Conservation (phyloP, 2,113 vertebrate species). For the Cygnus buccinator region DNA sequence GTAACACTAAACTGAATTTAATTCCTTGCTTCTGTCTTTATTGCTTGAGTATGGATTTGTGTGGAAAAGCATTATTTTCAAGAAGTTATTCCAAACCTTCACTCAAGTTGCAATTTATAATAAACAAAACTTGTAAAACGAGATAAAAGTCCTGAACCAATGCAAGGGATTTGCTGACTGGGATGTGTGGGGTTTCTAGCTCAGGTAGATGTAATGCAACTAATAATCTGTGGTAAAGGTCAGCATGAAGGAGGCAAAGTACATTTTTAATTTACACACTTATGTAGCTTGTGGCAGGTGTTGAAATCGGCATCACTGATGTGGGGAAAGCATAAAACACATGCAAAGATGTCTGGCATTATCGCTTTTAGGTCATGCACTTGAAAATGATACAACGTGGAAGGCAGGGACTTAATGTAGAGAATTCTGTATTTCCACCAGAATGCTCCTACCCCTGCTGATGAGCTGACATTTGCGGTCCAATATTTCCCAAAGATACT, state of each 20-base stretch:
- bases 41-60: not conserved
- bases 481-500: not conserved
- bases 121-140: not conserved
- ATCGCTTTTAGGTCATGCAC: not conserved
- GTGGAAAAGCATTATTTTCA: not conserved
- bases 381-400: not conserved
- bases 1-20: not conserved
- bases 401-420: not conserved
- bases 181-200: not conserved
- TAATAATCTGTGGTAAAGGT: not conserved
- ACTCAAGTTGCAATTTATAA: not conserved
- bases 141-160: not conserved
- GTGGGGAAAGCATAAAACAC: not conserved
- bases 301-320: not conserved
- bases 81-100: not conserved
- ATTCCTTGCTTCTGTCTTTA: not conserved
- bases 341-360: not conserved
- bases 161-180: not conserved
- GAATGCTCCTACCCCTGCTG: not conserved
- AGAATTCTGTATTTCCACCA: not conserved
- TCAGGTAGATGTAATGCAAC: not conserved
- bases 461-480: not conserved
- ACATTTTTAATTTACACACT: slow-evolving; percentile 31
- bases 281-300: not conserved
- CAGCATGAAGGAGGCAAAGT: not conserved